A percentile compares a stretch with the other conserved stretches of the same genome.
Evolutionary conservation across 2,888 invertebrate genomes (phyloP).

Genomic region (Periphyllus acericola): DNA sequence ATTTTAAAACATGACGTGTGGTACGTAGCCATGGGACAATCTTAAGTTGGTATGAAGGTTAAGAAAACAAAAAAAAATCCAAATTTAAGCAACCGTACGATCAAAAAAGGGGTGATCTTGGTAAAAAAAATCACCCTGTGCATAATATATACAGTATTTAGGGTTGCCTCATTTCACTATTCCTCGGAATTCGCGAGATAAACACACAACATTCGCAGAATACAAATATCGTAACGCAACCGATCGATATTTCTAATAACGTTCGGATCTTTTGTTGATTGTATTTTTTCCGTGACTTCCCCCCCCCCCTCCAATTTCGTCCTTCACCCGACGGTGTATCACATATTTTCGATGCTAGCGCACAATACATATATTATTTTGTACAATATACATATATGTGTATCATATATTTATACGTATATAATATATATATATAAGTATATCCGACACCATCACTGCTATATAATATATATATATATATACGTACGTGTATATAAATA

Average conservation of each 20-base stretch:
- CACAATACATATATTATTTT: not conserved
- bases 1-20: too few relatives aligned
- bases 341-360: not conserved
- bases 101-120: too few relatives aligned
- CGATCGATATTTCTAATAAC: constrained; percentile 42
- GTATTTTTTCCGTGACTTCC: not conserved
- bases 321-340: not conserved
- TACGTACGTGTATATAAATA: not conserved
- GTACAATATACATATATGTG: not conserved
- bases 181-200: not conserved
- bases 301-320: not conserved
- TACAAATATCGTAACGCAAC: constrained; percentile 23
- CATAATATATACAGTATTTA: too few relatives aligned
- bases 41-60: too few relatives aligned
- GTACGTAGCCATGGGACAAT: too few relatives aligned
- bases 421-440: not conserved
- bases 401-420: not conserved
- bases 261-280: constrained; percentile 26
- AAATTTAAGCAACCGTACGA: too few relatives aligned
- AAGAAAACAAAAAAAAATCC: too few relatives aligned
- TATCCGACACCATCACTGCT: too few relatives aligned
- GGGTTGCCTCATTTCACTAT: constrained; percentile 9
- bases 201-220: constrained; percentile 33
- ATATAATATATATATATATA: not conserved
- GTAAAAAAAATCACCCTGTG: too few relatives aligned